Evolutionary conservation across 2,113 vertebrate genomes (phyloP), one percentile per base, ranked within the genome.

Genomic region (Gadus macrocephalus): DNA sequence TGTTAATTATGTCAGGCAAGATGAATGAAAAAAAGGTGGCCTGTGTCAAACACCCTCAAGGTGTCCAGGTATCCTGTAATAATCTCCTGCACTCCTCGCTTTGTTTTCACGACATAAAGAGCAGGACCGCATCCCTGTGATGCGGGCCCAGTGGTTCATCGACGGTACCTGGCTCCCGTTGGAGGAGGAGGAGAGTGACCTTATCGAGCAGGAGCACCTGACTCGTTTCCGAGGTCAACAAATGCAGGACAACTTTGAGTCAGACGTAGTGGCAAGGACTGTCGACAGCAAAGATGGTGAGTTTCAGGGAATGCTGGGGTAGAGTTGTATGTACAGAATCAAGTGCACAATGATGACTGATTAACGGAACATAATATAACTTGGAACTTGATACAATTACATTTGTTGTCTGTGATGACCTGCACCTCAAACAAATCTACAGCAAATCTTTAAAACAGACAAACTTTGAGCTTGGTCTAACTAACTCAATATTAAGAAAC

Each of bases 121-220:
- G 82, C 89, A 95, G 0, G 97, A 99, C 81, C 92, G 93, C 78
- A 97, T 98, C 83, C 93, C 96, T 6, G 96, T 99, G 31, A 98
- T 98, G 96, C 94, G 97, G 82, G 97, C 96, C 0, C 97, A 98
- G 84, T 99, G 97, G 97, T 99, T 99, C 81, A 93, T 96, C 35
- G 96, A 98, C 31, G 97, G 97, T 11, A 97, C 96, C 0, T 99
- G 97, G 97, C 94, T 95, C 7, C 97, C 97, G 1, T 83, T 99
- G 62, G 97, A 99, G 72, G 95, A 98, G 79, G 96, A 98, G 17
- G 96, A 99, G 86, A 96, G 97, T 35, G 95, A 98, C 83, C 91
- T 98, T 27, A 96, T 99, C 66, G 97, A 99, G 68, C 90, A 91
- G 76, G 96, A 98, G 83, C 96, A 99, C 80, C 92, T 99, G 77